phyloP scores from a whole-genome alignment of 2,888 invertebrate genomes.

The Tinea pellionella region DNA sequence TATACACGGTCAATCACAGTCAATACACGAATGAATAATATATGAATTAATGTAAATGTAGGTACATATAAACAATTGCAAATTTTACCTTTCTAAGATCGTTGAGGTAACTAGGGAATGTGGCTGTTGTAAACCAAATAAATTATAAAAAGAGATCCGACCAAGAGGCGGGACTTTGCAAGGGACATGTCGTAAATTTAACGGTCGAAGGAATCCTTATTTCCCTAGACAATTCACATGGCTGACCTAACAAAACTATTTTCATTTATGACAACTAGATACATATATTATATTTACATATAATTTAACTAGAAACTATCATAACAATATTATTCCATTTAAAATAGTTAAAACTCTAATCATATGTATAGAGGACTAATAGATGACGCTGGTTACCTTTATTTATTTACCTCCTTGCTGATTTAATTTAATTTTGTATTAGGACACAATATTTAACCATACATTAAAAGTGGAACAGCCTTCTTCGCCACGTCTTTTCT shows the following conservation, averaged over 20 bases:
- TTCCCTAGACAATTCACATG: constrained; percentile 20
- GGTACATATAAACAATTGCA: neutral
- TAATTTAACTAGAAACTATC: too few species aligned
- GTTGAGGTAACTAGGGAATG: neutral
- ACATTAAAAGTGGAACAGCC: too few species aligned
- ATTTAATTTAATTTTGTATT: too few species aligned
- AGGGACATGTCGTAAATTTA: constrained; percentile 67
- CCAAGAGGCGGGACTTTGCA: constrained; percentile 51
- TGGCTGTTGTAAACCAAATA: constrained; percentile 54
- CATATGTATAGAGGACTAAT: too few species aligned
- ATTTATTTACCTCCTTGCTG: too few species aligned
- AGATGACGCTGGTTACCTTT: too few species aligned
- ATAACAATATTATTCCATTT: too few species aligned
- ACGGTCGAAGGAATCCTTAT: constrained; percentile 55
- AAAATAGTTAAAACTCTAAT: too few species aligned
- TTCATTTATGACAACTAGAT: constrained; percentile 47
- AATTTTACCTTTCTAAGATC: neutral
- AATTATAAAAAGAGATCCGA: constrained; percentile 61
- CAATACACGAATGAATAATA: neutral
- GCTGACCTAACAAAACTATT: constrained; percentile 52
- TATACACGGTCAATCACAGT: neutral
- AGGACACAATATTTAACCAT: too few species aligned
- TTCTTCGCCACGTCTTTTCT: too few species aligned
- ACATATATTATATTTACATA: constrained; percentile 19
- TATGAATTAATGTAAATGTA: neutral